Evolutionary conservation across 1,140 invertebrate species (phyloP).

Genomic region (Scaptomyza hsui): DNA sequence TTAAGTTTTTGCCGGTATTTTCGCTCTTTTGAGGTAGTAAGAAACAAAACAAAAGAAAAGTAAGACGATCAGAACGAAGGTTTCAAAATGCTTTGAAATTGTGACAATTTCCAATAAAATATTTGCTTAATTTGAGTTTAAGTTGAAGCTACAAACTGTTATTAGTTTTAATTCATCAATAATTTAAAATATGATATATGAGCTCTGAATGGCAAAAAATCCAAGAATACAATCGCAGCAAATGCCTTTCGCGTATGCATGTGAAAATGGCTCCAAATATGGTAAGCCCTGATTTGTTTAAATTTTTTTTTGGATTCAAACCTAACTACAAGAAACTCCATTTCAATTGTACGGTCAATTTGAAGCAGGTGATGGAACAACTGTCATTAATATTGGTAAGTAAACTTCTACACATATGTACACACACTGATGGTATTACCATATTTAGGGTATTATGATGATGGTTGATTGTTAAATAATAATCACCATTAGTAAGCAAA

Average conservation of each 20-base stretch:
- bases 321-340: slow-evolving; percentile 14
- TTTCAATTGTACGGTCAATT: background rate
- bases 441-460: slow-evolving; percentile 38
- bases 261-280: background rate
- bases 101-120: too few species aligned
- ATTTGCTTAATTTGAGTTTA: too few species aligned
- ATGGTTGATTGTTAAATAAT: too few species aligned
- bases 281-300: slow-evolving; percentile 5
- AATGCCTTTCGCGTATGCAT: too few species aligned
- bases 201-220: slow-evolving; percentile 17
- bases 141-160: too few species aligned
- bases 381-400: slow-evolving; percentile 68
- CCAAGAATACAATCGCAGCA: slow-evolving; percentile 1
- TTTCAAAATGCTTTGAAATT: too few species aligned
- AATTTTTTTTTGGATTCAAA: background rate
- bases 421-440: background rate
- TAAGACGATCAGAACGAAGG: too few species aligned
- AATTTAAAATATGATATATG: too few species aligned
- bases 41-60: too few species aligned
- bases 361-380: slow-evolving; percentile 39
- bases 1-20: too few species aligned
- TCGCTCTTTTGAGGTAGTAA: too few species aligned
- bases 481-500: slow-evolving; percentile 50
- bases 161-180: background rate
- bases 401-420: slow-evolving; percentile 4